Evolutionary conservation across 2,113 vertebrate species (phyloP).

Genomic region (Piaya cayana): DNA sequence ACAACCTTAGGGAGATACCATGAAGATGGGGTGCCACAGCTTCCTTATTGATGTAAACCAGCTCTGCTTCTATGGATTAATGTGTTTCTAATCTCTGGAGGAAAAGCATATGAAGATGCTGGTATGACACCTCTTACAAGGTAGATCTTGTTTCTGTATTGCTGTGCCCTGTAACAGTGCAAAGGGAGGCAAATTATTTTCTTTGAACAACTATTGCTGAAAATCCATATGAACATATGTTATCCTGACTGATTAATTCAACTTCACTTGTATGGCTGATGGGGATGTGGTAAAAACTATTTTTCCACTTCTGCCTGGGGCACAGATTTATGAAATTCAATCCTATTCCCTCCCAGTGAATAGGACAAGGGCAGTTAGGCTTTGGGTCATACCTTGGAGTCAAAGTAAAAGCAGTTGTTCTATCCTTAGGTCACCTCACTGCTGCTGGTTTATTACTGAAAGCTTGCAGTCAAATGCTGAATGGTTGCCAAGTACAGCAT

Average conservation of each 20-base stretch:
- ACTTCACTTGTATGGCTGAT: not conserved
- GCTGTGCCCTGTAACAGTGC: not conserved
- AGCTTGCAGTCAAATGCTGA: conserved; percentile 22
- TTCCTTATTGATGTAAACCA: not conserved
- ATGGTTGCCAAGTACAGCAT: conserved; percentile 40
- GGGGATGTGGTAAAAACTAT: not conserved
- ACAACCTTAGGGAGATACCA: not conserved
- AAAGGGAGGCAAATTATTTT: not conserved
- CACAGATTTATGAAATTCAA: not conserved
- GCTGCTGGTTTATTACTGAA: conserved; percentile 36
- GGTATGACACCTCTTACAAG: not conserved
- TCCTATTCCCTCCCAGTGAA: not conserved
- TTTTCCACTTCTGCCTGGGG: not conserved
- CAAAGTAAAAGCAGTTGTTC: not conserved
- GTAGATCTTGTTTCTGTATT: not conserved
- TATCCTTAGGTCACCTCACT: conserved; percentile 57
- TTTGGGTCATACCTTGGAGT: conserved; percentile 9
- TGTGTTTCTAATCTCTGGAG: not conserved
- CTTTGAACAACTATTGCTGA: not conserved
- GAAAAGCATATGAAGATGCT: not conserved
- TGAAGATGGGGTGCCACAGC: not conserved
- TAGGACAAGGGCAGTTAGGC: not conserved
- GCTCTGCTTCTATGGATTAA: not conserved
- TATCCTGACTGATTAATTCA: not conserved
- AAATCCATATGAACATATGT: not conserved